Base-by-base conservation (phyloP, 2,888 invertebrate species). In the Lepetodrilus schrolli region DNA sequence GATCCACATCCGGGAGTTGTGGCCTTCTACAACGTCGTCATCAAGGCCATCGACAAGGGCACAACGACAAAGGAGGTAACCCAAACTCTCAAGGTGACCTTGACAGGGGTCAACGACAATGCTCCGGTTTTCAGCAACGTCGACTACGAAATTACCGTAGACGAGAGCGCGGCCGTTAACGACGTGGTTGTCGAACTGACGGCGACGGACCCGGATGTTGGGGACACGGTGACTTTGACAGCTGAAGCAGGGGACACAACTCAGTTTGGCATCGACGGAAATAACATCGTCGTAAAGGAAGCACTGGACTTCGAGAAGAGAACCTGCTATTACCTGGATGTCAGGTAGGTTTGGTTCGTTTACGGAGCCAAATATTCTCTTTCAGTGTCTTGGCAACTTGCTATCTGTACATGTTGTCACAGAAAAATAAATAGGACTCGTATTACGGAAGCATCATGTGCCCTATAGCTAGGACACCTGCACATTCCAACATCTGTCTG, bases 11-110 rank as follows among this genome's bases (percentile, higher is more conserved):
- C 58, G 17, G 70, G 36, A 36, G 70, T 49, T 34, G 73, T 74
- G 3, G 69, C 74, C 4, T 77, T 77, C 48, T 82, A 79, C 73
- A 76, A 74, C 68, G 51, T 82, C 5, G 71, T 75, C 5, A 74
- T 81, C 10, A 49, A 36, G 30, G 76, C 74, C 10, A 37, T 58
- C 3, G 76, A 76, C 23, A 36, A 43, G 3, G 73, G 73, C 20
- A 8, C 47, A n/a, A 26, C 71, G 4, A 13, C 76, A 10, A 17
- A 20, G 10, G 49, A 26, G 8, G 34, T 43, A 4, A 34, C 43
- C 10, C 43, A 50, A 7, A 37, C 50, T 36, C 21, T 73, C 4
- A n/a, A 21, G 26, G 38, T 77, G 17, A 20, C 26, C 7, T 26
- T 77, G 30, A 30, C 38, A 8, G 70, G 73, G 66, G 43, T 65